A percentile compares a stretch with the other conserved stretches of the same genome.
Conservation (phyloP, 2,113 vertebrate genomes). For the Mohoua ochrocephala region DNA sequence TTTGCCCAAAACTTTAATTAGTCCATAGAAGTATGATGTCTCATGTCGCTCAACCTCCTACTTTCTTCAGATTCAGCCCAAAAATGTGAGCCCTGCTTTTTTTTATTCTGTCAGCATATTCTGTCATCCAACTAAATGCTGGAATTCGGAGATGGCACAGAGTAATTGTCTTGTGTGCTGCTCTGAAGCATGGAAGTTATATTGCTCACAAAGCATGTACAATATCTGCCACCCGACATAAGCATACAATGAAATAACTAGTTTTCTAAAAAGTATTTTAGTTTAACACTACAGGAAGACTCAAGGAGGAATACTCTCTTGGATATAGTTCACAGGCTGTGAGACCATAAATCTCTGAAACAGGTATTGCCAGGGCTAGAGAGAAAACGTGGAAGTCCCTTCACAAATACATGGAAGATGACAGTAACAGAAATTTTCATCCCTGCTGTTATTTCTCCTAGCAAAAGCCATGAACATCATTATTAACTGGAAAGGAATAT, state of each 20-base stretch:
- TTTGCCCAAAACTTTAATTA: not conserved
- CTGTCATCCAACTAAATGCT: not conserved
- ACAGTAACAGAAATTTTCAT: not conserved
- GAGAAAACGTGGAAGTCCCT: not conserved
- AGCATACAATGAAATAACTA: not conserved
- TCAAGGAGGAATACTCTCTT: not conserved
- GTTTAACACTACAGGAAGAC: not conserved
- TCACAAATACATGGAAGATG: not conserved
- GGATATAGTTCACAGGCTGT: not conserved
- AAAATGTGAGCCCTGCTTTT: not conserved
- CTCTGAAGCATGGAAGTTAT: not conserved
- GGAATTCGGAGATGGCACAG: not conserved
- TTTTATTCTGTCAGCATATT: not conserved
- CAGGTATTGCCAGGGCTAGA: not conserved
- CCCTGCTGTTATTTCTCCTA: not conserved
- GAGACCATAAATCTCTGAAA: not conserved
- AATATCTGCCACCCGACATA: not conserved
- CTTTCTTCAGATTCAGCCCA: not conserved
- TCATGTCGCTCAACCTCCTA: not conserved
- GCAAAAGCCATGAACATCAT: not conserved
- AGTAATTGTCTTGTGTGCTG: not conserved
- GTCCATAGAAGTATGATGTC: not conserved
- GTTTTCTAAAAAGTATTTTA: not conserved
- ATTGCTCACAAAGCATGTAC: not conserved
- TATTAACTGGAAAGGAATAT: not conserved